A percentile compares a stretch with the other conserved stretches of the same genome.
phyloP scores from a whole-genome alignment of 2,797 vertebrate genomes.

The Saguinus oedipus region DNA sequence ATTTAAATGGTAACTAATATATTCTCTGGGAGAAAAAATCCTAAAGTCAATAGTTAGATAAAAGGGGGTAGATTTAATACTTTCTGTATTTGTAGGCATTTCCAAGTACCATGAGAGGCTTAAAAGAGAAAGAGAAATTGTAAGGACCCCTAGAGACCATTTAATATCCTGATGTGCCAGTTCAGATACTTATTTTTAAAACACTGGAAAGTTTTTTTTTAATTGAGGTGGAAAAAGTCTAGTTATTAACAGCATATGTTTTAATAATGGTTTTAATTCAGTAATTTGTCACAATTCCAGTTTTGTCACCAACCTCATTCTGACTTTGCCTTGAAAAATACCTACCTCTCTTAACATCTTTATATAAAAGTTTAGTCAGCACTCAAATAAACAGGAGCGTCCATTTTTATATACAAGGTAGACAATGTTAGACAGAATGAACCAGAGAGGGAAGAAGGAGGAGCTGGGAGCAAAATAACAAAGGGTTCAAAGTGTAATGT shows the following conservation, averaged over 20 bases:
- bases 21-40: neutral
- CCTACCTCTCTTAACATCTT: neutral
- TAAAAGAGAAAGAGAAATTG: neutral
- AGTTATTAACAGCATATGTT: neutral
- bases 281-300: neutral
- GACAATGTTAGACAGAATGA: conserved; percentile 41
- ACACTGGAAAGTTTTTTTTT: neutral
- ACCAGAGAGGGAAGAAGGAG: neutral
- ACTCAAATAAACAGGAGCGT: neutral
- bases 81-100: neutral
- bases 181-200: conserved; percentile 19
- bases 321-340: conserved; percentile 50
- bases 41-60: neutral
- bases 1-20: neutral
- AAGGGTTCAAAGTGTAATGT: neutral
- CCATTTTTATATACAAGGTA: conserved; percentile 40
- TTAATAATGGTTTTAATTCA: conserved; percentile 36
- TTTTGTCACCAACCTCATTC: conserved; percentile 44
- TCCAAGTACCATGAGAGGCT: neutral
- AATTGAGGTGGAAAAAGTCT: neutral
- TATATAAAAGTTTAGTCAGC: neutral
- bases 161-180: neutral
- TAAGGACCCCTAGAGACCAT: neutral
- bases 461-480: conserved; percentile 44
- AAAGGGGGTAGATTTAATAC: neutral